Evolutionary conservation across 2,888 invertebrate genomes (phyloP), one percentile per base, ranked within the genome.

Genomic region (Anorthoa munda): DNA sequence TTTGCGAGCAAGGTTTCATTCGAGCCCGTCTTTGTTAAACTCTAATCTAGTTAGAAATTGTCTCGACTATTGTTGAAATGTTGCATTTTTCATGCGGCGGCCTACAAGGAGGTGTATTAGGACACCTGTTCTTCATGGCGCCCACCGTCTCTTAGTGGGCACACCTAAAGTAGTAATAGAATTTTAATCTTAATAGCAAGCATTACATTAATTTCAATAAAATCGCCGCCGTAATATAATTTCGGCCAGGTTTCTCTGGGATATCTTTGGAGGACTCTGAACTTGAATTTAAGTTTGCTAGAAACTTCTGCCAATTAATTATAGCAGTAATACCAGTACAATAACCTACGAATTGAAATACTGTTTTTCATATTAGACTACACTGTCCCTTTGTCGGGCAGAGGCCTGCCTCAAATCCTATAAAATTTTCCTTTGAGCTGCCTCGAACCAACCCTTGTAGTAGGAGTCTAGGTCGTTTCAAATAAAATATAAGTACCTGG

Each of bases 1-100:
- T 45, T 15, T 58, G 23, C 55, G 45, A 26, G 23, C 64, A 78
- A 79, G 18, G 45, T 50, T 67, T 58, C 1, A 15, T 61, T 50
- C 13, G 55, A 50, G 17, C 12, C 45, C 50, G 45, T 21, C 21
- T 68, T 21, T 61, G 2, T 50, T 46, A 51, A 60, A 55, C 9
- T 55, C 23, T 21, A 26, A 48, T 60, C 31, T 31, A 50, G 3
- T 18, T 48, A 21, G 50, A 21, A 48, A 66, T 63, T 48, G n/a
- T 13, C 5, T 53, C n/a, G 39, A 48, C 9, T 31, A 17, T 48
- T 69, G 21, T 70, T 46, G 0, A 31, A 31, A 18, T 51, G 7
- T 26, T 59, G 13, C 23, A 69, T 71, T 58, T 69, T 46, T 39
- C 26, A n/a, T 5, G 23, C 18, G 23, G 18, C 7, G 46, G 48